phyloP scores from a whole-genome alignment of 2,888 invertebrate genomes.

The Phengaris alcon region DNA sequence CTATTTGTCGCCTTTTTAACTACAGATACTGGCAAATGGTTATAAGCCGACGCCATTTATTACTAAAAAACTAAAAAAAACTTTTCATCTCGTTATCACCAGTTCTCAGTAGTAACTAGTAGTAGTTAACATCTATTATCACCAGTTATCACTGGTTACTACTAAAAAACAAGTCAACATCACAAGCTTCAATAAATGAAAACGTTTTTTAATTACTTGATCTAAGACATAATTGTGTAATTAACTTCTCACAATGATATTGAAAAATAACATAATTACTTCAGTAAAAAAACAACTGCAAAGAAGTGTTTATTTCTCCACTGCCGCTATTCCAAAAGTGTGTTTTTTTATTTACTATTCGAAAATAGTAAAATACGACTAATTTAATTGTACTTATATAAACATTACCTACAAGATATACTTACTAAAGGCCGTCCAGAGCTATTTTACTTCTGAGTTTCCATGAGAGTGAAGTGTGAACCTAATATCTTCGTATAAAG shows the following conservation, averaged over 20 bases:
- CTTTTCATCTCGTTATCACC: too few relatives aligned
- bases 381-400: neutral
- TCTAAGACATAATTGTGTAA: neutral
- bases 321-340: conserved; percentile 46
- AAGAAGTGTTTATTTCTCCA: conserved; percentile 42
- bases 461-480: too few relatives aligned
- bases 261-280: conserved; percentile 39
- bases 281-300: conserved; percentile 40
- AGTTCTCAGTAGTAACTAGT: too few relatives aligned
- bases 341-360: neutral
- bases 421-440: too few relatives aligned
- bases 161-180: conserved; percentile 4
- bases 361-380: neutral
- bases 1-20: too few relatives aligned
- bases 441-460: too few relatives aligned
- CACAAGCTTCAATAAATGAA: neutral
- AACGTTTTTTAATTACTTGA: neutral
- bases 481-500: too few relatives aligned
- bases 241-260: conserved; percentile 32
- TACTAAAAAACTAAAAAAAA: too few relatives aligned
- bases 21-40: too few relatives aligned
- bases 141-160: neutral
- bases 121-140: too few relatives aligned
- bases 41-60: too few relatives aligned
- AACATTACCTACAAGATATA: too few relatives aligned